Conservation (phyloP, 2,113 vertebrate species). For the Tragulus kanchil region DNA sequence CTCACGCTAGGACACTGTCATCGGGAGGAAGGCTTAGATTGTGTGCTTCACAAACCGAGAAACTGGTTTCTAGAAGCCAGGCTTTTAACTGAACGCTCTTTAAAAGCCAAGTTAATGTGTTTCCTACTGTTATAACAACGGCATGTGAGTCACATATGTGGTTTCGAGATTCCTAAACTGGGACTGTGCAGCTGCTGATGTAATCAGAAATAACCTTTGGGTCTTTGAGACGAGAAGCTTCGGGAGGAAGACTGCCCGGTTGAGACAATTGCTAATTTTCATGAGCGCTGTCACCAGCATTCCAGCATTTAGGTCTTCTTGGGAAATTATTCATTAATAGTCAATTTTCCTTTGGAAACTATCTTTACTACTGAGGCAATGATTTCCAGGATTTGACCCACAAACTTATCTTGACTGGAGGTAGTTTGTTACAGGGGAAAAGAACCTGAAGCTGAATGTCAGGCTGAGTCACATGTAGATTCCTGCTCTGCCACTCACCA, state of each 20-base stretch:
- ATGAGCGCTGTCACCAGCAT: not conserved
- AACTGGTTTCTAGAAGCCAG: constrained; percentile 79
- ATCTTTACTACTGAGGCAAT: not conserved
- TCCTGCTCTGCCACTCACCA: not conserved
- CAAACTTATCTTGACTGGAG: not conserved
- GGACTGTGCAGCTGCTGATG: constrained; percentile 68
- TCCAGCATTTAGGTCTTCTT: not conserved
- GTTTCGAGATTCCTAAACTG: constrained; percentile 77
- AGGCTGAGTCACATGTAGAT: not conserved
- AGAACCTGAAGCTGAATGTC: not conserved
- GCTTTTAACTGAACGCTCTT: constrained; percentile 76
- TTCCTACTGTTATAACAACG: constrained; percentile 81
- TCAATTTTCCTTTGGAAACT: constrained; percentile 27
- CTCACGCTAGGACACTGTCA: constrained; percentile 45
- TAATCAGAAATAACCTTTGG: constrained; percentile 72
- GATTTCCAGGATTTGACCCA: constrained; percentile 2
- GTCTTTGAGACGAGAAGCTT: constrained; percentile 53
- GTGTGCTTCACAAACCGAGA: constrained; percentile 42
- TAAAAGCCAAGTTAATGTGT: constrained; percentile 76
- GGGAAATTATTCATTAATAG: constrained; percentile 47
- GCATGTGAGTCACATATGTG: constrained; percentile 78
- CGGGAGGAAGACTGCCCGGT: not conserved
- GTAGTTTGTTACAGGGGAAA: not conserved
- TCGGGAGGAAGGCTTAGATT: constrained; percentile 37
- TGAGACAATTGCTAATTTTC: constrained; percentile 1